Conservation (phyloP, 2,113 vertebrate genomes). For the Notiomystis cincta region DNA sequence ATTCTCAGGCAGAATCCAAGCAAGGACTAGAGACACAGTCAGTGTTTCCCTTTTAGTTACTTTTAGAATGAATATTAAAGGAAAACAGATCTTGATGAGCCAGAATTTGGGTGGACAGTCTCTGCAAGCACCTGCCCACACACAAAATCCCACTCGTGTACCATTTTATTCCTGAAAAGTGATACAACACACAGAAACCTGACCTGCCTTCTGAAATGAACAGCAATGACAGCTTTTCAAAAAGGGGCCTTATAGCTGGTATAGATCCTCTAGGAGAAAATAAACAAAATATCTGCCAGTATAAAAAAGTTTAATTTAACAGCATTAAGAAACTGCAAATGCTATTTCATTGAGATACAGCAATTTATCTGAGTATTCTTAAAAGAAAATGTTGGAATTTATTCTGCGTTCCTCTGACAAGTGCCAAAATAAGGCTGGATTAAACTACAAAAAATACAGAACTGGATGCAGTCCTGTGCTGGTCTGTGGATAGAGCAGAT, state of each 20-base stretch:
- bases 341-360: background rate
- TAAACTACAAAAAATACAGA: conserved; percentile 22
- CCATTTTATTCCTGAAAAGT: background rate
- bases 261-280: background rate
- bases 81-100: background rate
- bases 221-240: background rate
- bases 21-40: background rate
- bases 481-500: conserved; percentile 32
- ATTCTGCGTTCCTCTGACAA: background rate
- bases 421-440: conserved; percentile 6
- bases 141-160: background rate
- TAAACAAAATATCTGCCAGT: background rate
- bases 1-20: background rate
- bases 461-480: background rate
- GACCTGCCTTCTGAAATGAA: background rate
- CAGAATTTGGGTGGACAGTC: background rate
- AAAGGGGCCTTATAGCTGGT: background rate
- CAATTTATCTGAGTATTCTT: background rate
- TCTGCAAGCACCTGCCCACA: background rate
- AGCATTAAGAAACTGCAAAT: background rate
- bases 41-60: background rate
- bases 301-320: background rate
- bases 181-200: background rate
- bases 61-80: background rate
- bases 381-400: conserved; percentile 1